Percentiles rank a stretch among this genome's conserved stretches.
Conservation (phyloP, 1,140 invertebrate species). For the Rhopalosiphum maidis region DNA sequence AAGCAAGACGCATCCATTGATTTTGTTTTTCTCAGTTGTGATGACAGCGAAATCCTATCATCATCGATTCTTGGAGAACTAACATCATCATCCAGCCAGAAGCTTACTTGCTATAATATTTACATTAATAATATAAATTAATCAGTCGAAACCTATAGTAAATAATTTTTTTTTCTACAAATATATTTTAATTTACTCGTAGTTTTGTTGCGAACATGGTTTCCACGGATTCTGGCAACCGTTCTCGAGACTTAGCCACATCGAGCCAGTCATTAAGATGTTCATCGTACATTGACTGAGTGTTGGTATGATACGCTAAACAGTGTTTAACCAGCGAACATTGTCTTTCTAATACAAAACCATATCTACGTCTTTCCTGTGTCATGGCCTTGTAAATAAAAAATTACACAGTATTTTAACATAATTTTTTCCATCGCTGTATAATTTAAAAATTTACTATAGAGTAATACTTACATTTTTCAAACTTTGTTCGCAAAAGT, state of each 20-base stretch:
- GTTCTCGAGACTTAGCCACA: slow-evolving; percentile 83
- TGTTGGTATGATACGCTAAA: slow-evolving; percentile 83
- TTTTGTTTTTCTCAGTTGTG: slow-evolving; percentile 82
- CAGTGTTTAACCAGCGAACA: slow-evolving; percentile 92
- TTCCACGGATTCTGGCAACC: slow-evolving; percentile 80
- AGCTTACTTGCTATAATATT: slow-evolving; percentile 71
- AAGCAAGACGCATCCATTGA: slow-evolving; percentile 87
- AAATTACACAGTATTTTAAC: background rate
- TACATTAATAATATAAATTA: background rate
- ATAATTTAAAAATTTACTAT: background rate
- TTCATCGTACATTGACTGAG: slow-evolving; percentile 76
- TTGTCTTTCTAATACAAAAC: slow-evolving; percentile 90
- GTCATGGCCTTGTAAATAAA: slow-evolving; percentile 79
- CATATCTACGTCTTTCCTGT: slow-evolving; percentile 90
- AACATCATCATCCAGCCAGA: slow-evolving; percentile 77
- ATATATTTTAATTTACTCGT: slow-evolving; percentile 66
- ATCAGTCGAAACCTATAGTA: background rate
- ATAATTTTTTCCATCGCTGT: background rate
- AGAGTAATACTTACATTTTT: slow-evolving; percentile 77
- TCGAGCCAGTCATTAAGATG: slow-evolving; percentile 89
- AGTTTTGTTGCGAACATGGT: slow-evolving; percentile 79
- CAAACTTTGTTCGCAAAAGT: slow-evolving; percentile 88
- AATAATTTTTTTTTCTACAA: background rate
- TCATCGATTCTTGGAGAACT: slow-evolving; percentile 69
- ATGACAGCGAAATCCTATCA: slow-evolving; percentile 70